These are phyloP conservation scores for Eolophus roseicapilla DNA, from an alignment of 2,113 vertebrate genomes.

Conservation along the genomic window DNA sequence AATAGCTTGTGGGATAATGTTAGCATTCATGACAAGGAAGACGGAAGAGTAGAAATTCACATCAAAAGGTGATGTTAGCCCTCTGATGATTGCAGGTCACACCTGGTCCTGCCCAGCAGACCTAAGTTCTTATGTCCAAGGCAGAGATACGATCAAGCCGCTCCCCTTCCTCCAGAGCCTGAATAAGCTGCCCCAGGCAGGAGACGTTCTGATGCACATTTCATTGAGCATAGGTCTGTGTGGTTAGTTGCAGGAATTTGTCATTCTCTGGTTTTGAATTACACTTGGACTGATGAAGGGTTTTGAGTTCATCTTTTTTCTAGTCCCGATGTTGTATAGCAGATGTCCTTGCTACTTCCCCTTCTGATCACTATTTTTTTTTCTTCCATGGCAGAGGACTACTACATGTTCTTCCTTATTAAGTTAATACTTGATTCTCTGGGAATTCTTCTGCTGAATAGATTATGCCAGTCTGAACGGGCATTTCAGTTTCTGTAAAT, in stretches of 20 bases:
- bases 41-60: background rate
- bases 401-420: background rate
- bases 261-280: background rate
- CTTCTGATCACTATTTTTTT: background rate
- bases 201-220: background rate
- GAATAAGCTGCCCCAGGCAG: background rate
- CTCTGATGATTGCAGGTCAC: background rate
- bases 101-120: background rate
- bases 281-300: background rate
- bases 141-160: accelerated
- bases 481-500: background rate
- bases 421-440: background rate
- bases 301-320: background rate
- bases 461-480: background rate
- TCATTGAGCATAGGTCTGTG: background rate
- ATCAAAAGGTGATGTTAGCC: background rate
- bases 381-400: background rate
- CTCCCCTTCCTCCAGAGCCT: background rate
- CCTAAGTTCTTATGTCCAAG: background rate
- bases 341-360: background rate
- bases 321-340: background rate
- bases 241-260: background rate
- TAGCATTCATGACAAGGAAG: background rate
- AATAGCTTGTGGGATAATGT: background rate
- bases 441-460: background rate